Evolutionary conservation across 2,888 invertebrate genomes (phyloP), one percentile per base, ranked within the genome.

Genomic region (Dendrolimus houi): DNA sequence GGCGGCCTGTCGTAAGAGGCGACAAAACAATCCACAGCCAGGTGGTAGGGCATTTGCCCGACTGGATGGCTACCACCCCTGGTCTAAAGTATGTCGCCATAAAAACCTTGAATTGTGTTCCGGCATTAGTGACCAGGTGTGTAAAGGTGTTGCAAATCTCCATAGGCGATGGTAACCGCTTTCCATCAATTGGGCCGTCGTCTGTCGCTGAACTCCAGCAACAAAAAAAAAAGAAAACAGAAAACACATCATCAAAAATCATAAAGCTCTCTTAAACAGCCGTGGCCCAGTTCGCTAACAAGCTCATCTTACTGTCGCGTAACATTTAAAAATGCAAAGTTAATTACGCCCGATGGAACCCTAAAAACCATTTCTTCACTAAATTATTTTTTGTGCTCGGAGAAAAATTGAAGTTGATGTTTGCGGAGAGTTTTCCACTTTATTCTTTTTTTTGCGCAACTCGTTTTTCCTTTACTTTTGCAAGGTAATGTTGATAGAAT

Each of bases 381-480:
- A 63, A 65, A 70, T 67, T 65, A 65, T 69, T 63, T 65, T 47
- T 66, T 61, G 57, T 56, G 55, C 10, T 14, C 47, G 47, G 55
- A 58, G 60, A 57, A 66, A 59, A 62, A 59, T 62, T 69, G 57
- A 56, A 60, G 64, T 63, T 62, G 64, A 65, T 59, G 68, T 47
- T 47, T 47, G 47, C 47, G 47, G 47, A 0, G 12, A 47, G 9
- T 47, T 47, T 47, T 47, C 47, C 47, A 47, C 47, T 47, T 47
- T 8, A 10, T 47, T 47, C 12, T 47, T 47, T 12, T 47, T 47
- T 47, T 47, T 47, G 12, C 29, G 29, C 47, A 47, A 47, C 47
- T 47, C 47, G 12, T 8, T 47, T 47, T 47, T 6, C 1, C 47
- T 47, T 47, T 12, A 9, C 47, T 9, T 47, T 47, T 47, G 10